Percentiles rank a stretch among this genome's conserved stretches.
Conservation (phyloP, 2,888 invertebrate species). For the Pomacea canaliculata region DNA sequence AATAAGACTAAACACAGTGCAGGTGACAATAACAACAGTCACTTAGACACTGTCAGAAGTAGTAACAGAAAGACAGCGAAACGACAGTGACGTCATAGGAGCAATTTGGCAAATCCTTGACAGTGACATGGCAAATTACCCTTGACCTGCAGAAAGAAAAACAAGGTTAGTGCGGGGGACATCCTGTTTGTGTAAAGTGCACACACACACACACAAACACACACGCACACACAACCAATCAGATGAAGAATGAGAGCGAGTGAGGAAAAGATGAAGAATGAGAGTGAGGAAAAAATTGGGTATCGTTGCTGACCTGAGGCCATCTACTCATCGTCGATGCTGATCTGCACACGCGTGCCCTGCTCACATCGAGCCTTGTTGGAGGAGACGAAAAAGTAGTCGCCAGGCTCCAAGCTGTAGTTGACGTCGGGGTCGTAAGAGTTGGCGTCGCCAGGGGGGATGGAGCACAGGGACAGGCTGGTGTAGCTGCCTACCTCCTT, state of each 20-base stretch:
- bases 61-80: no score
- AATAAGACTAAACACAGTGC: no score
- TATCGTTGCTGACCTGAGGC: no score
- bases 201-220: background rate
- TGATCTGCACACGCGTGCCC: conserved; percentile 24
- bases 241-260: background rate
- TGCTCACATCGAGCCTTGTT: conserved; percentile 20
- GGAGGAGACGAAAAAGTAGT: conserved; percentile 29
- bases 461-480: conserved; percentile 27
- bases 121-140: no score
- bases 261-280: background rate
- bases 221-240: background rate
- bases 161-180: no score
- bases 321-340: conserved; percentile 21
- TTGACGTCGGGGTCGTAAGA: conserved; percentile 21
- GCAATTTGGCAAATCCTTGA: no score
- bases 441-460: conserved; percentile 33
- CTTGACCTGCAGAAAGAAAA: no score
- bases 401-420: conserved; percentile 29
- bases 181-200: background rate
- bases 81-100: no score
- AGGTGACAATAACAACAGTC: no score
- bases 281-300: no score
- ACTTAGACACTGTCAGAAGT: no score
- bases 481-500: conserved; percentile 36